Conservation (phyloP, 1,140 invertebrate genomes). For the Sarcophaga peregrina region DNA sequence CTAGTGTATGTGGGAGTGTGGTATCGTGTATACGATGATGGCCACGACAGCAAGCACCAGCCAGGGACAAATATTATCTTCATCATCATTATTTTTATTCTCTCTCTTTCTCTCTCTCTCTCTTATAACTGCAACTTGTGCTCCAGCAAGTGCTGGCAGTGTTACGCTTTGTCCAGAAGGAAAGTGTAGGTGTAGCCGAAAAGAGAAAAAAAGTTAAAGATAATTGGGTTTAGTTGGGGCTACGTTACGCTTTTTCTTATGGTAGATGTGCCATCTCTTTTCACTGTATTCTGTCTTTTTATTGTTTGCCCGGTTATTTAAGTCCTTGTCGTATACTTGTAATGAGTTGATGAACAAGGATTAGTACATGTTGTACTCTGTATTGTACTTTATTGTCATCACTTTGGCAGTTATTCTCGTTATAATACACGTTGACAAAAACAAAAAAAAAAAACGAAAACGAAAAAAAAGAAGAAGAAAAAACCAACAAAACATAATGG, state of each 20-base stretch:
- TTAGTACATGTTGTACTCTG: slow-evolving; percentile 25
- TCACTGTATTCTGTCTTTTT: background rate
- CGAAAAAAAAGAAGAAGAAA: background rate
- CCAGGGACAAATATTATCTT: slow-evolving; percentile 10
- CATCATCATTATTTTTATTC: background rate
- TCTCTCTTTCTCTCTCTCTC: background rate
- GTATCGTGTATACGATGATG: background rate
- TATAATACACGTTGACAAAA: background rate
- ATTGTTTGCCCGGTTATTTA: slow-evolving; percentile 63
- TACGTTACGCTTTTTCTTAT: background rate
- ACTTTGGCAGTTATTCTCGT: background rate
- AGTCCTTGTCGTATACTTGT: slow-evolving; percentile 43
- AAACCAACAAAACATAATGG: background rate
- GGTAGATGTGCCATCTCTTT: too few species aligned
- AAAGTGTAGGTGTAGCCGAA: background rate
- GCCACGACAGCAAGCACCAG: background rate
- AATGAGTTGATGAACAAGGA: slow-evolving; percentile 43
- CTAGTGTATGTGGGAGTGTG: background rate
- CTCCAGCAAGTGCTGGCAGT: background rate
- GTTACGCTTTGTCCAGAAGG: background rate
- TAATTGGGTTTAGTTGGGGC: background rate
- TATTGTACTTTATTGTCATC: slow-evolving; percentile 24
- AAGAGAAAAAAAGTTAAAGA: background rate
- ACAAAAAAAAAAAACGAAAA: background rate
- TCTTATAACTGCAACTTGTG: background rate